Evolutionary conservation across 2,113 vertebrate species (phyloP).

Genomic region (Pholis gunnellus): DNA sequence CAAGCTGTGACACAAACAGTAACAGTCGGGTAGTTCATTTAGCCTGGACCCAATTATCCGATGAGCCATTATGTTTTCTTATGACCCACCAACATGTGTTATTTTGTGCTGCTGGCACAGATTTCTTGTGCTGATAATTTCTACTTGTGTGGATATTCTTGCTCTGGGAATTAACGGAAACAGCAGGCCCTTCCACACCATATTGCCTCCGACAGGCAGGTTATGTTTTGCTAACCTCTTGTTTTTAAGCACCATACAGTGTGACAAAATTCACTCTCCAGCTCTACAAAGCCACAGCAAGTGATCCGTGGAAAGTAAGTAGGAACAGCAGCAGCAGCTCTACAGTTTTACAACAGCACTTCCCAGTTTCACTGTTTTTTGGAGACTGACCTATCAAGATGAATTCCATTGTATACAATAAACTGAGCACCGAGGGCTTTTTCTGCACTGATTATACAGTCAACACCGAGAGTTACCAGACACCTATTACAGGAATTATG

Average conservation of each 20-base stretch:
- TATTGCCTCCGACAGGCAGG: slow-evolving; percentile 55
- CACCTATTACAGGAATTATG: slow-evolving; percentile 64
- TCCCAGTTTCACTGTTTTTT: slow-evolving; percentile 20
- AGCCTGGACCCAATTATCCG: slow-evolving; percentile 62
- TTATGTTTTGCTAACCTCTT: slow-evolving; percentile 67
- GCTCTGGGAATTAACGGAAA: slow-evolving; percentile 58
- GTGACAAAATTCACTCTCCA: slow-evolving; percentile 51
- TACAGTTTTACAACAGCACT: slow-evolving; percentile 34
- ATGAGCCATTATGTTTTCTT: slow-evolving; percentile 56
- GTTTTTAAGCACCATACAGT: slow-evolving; percentile 51
- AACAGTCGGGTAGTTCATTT: slow-evolving; percentile 43
- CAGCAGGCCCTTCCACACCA: slow-evolving; percentile 37
- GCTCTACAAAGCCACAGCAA: slow-evolving; percentile 22
- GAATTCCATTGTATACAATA: slow-evolving; percentile 39
- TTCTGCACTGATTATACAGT: slow-evolving; percentile 49
- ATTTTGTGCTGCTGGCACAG: slow-evolving; percentile 53
- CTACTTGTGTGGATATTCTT: slow-evolving; percentile 62
- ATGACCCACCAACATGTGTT: slow-evolving; percentile 38
- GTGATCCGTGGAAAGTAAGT: slow-evolving; percentile 25
- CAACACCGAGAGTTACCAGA: slow-evolving; percentile 21
- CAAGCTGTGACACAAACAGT: slow-evolving; percentile 40
- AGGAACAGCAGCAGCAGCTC: slow-evolving; percentile 29
- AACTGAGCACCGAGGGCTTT: slow-evolving; percentile 34
- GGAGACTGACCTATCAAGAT: slow-evolving; percentile 39
- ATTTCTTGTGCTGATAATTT: slow-evolving; percentile 53